A percentile compares a stretch with the other conserved stretches of the same genome.
phyloP scores from a whole-genome alignment of 2,113 vertebrate species.

The Tachycineta bicolor region DNA sequence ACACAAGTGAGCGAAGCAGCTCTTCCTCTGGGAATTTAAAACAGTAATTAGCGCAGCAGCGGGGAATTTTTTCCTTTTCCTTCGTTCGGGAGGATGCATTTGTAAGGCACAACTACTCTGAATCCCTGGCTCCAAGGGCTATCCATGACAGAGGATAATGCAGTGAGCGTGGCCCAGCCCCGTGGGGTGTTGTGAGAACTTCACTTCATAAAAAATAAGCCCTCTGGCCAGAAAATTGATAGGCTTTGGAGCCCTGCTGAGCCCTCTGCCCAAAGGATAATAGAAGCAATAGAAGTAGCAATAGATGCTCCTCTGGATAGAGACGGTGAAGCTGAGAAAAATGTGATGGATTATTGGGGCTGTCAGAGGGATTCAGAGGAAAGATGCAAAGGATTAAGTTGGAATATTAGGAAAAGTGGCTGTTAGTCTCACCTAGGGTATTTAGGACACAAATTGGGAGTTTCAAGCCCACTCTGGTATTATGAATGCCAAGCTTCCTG shows the following conservation, averaged over 20 bases:
- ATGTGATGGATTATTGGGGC: constrained; percentile 45
- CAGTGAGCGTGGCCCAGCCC: background rate
- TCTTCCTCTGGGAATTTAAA: constrained; percentile 24
- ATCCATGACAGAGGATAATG: background rate
- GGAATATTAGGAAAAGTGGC: constrained; percentile 33
- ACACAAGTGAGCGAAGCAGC: background rate
- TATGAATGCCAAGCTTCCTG: background rate
- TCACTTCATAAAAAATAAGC: constrained; percentile 65
- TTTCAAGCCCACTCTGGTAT: background rate
- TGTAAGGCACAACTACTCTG: background rate
- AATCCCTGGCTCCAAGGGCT: constrained; percentile 7
- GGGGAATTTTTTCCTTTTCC: background rate
- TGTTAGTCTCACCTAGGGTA: constrained; percentile 11
- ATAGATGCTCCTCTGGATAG: constrained; percentile 47
- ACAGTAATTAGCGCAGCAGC: constrained; percentile 19
- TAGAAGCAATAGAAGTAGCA: constrained; percentile 55
- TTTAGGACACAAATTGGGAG: constrained; percentile 39
- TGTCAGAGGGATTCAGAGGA: constrained; percentile 57
- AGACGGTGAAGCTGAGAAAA: constrained; percentile 53
- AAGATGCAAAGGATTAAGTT: constrained; percentile 59
- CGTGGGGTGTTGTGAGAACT: constrained; percentile 47
- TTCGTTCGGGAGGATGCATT: background rate
- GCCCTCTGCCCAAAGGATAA: constrained; percentile 52
- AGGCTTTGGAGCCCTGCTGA: constrained; percentile 52
- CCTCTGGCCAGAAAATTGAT: constrained; percentile 57